These are phyloP conservation scores for Plebejus argus DNA, from an alignment of 2,888 invertebrate genomes.

Conservation along the genomic window DNA sequence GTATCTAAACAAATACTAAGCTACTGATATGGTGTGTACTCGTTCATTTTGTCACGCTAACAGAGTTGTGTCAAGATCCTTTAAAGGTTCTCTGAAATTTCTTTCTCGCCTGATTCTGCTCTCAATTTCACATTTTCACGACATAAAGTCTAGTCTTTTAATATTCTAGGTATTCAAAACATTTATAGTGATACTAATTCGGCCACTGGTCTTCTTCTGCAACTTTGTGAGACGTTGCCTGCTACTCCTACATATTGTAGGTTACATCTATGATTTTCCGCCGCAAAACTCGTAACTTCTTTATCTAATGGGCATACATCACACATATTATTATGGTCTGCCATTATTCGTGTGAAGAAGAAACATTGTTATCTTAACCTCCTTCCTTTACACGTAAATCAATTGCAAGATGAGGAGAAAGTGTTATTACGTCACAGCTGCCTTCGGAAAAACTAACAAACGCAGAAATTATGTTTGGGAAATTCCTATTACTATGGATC, in stretches of 20 bases:
- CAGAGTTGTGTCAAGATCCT: neutral
- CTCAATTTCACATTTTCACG: no score
- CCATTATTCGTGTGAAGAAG: constrained; percentile 32
- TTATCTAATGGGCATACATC: constrained; percentile 10
- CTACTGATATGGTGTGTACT: constrained; percentile 40
- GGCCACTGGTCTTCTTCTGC: neutral
- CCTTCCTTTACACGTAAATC: constrained; percentile 64
- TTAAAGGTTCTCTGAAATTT: neutral
- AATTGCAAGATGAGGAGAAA: constrained; percentile 72
- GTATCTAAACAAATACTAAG: constrained; percentile 49
- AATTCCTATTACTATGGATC: neutral
- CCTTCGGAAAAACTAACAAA: constrained; percentile 26
- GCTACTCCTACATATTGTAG: neutral
- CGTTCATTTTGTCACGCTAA: neutral
- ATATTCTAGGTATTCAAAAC: neutral
- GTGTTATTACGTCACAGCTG: constrained; percentile 38
- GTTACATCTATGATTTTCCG: neutral
- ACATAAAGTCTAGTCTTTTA: no score
- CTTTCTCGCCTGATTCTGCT: no score
- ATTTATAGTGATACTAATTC: neutral
- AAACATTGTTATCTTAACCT: constrained; percentile 75
- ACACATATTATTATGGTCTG: constrained; percentile 23
- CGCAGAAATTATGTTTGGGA: neutral
- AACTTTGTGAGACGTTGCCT: neutral
- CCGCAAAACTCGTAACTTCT: constrained; percentile 38